Evolutionary conservation across 2,797 vertebrate species (phyloP), one percentile per base, ranked within the genome.

Genomic region (Megalops cyprinoides): DNA sequence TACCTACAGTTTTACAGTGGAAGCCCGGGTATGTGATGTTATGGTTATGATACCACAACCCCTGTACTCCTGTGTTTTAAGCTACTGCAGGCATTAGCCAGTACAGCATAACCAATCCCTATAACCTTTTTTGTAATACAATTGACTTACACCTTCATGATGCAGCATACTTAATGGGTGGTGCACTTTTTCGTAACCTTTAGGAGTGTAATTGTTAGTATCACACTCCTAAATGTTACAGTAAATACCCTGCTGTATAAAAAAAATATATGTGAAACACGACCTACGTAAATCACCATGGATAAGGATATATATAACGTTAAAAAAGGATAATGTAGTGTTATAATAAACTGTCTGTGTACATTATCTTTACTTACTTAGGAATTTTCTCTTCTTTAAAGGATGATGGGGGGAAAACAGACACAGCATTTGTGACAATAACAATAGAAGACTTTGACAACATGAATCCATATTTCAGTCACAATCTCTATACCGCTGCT

Each of bases 391-490:
- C 39, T 85, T 87, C 31, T 0, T 81, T 87, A 0, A 80, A 96
- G 95, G 95, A 96, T 18, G 12, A 6, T 7, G 82, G 42, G 1
- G 78, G 37, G 0, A 58, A 86, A 4, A 87, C 0, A 0, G 89
- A 88, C 87, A 92, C 80, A 0, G 82, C 90, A 0, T 46, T 53
- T 0, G 87, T 96, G 71, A n/a, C 80, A 80, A 91, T 96, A 15
- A 28, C 23, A 0, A 81, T 96, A 0, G 0, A 81, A 23, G 95
- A 96, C 81, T 91, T 88, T 76, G 95, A 96, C 56, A 95, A 95
- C 9, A 0, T 94, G 84, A 92, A 94, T 84, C 95, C 95, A 0
- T 94, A 90, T 84, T 96, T 96, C 89, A 88, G 46, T 74, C 92
- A 89, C 58, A 90, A 31, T 0, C 0, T 90, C 12, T 96, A 96